phyloP scores from a whole-genome alignment of 1,140 invertebrate species.

The Trachelipus rathkii region DNA sequence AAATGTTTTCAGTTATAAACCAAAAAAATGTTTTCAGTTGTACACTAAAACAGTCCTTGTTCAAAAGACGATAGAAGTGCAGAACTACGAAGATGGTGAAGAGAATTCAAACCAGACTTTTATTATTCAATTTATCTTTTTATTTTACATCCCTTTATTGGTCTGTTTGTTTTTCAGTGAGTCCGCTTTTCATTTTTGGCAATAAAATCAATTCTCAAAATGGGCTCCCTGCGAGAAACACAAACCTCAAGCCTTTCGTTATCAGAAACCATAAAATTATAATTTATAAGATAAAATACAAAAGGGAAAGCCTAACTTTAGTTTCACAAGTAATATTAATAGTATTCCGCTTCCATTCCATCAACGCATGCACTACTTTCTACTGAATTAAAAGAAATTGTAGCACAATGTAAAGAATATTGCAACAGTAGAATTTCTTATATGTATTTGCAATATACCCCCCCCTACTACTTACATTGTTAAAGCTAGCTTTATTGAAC shows the following conservation, averaged over 20 bases:
- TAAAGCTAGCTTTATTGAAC: not conserved
- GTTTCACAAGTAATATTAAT: not conserved
- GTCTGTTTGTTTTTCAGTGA: not conserved
- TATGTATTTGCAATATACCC: not conserved
- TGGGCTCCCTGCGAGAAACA: not conserved
- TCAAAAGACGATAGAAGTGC: no score
- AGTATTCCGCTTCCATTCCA: not conserved
- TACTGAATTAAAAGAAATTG: not conserved
- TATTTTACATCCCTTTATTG: not conserved
- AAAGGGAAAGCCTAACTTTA: no score
- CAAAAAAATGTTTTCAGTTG: not conserved
- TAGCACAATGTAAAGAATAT: not conserved
- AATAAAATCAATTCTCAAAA: not conserved
- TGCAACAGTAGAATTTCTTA: not conserved
- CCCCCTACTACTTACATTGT: not conserved
- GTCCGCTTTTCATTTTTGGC: no score
- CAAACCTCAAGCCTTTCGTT: not conserved
- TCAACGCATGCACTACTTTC: not conserved
- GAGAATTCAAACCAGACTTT: no score
- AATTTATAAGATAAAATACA: not conserved
- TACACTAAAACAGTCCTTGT: not conserved
- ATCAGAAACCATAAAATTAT: not conserved
- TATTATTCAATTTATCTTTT: not conserved
- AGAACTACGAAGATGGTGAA: no score
- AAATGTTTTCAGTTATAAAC: not conserved